These are phyloP conservation scores for Bovichtus variegatus DNA, from an alignment of 2,797 vertebrate genomes.

Conservation along the genomic window DNA sequence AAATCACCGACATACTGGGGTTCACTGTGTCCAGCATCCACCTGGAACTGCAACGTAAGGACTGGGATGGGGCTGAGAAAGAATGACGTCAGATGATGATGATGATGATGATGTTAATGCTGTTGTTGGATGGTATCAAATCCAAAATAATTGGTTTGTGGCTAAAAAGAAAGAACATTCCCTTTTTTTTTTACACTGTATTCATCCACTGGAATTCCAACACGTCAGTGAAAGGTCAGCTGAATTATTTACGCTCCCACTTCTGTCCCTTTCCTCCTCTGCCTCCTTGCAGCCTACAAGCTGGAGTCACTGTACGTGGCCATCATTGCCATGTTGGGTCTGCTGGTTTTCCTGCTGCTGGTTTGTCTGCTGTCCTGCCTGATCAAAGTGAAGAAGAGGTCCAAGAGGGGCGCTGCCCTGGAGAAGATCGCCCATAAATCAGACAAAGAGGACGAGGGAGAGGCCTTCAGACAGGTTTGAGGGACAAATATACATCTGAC, in stretches of 20 bases:
- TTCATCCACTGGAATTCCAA: slow-evolving; percentile 37
- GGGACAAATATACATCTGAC: background rate
- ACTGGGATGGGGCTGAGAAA: background rate
- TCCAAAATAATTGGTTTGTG: background rate
- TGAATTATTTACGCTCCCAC: slow-evolving; percentile 50
- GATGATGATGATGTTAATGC: background rate
- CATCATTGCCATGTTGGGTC: slow-evolving; percentile 83
- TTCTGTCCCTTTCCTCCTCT: slow-evolving; percentile 26
- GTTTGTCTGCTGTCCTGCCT: slow-evolving; percentile 87
- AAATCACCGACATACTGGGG: slow-evolving; percentile 76
- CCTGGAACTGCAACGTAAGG: slow-evolving; percentile 78
- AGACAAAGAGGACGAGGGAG: slow-evolving; percentile 85
- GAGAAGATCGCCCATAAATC: slow-evolving; percentile 85
- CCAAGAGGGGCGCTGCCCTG: slow-evolving; percentile 81
- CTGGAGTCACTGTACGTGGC: slow-evolving; percentile 83
- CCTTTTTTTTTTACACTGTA: slow-evolving; percentile 15
- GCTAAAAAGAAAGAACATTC: background rate
- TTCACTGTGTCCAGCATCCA: slow-evolving; percentile 76
- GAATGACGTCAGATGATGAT: background rate
- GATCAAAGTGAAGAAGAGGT: slow-evolving; percentile 85
- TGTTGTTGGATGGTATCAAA: background rate
- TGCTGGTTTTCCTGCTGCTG: slow-evolving; percentile 85
- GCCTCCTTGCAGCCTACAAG: slow-evolving; percentile 74
- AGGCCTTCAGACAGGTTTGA: slow-evolving; percentile 86
- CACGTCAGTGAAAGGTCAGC: slow-evolving; percentile 43